Percentiles rank a stretch among this genome's conserved stretches.
Conservation (phyloP, 2,888 invertebrate genomes). For the Tineola bisselliella region DNA sequence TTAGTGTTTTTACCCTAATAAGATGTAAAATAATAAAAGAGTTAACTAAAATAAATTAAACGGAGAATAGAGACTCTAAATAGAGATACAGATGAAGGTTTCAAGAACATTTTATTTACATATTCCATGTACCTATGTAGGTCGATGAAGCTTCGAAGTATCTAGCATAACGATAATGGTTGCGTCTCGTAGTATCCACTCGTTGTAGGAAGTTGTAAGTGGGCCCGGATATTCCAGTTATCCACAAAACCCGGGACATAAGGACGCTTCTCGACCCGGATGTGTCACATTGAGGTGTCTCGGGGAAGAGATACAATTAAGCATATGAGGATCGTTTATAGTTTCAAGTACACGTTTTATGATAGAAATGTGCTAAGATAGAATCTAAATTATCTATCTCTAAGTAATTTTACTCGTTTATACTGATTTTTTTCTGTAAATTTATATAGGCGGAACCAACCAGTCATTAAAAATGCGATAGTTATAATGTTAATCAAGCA, state of each 20-base stretch:
- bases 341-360: neutral
- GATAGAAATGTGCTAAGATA: too few relatives aligned
- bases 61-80: too few relatives aligned
- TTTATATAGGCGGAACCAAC: too few relatives aligned
- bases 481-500: neutral
- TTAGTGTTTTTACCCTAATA: too few relatives aligned
- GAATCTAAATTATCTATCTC: too few relatives aligned
- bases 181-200: neutral
- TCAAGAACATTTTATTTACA: neutral
- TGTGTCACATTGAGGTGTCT: neutral
- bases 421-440: too few relatives aligned
- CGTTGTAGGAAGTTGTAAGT: constrained; percentile 32
- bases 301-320: neutral
- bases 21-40: too few relatives aligned
- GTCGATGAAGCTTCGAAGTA: constrained; percentile 2
- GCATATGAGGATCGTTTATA: neutral
- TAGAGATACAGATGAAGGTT: neutral
- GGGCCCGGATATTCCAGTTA: constrained; percentile 30
- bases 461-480: neutral
- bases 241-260: constrained; percentile 23
- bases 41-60: neutral
- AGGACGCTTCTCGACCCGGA: constrained; percentile 8
- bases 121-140: neutral
- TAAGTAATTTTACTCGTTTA: too few relatives aligned
- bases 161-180: neutral